Conservation (phyloP, 2,888 invertebrate genomes). For the Notodonta ziczac region DNA sequence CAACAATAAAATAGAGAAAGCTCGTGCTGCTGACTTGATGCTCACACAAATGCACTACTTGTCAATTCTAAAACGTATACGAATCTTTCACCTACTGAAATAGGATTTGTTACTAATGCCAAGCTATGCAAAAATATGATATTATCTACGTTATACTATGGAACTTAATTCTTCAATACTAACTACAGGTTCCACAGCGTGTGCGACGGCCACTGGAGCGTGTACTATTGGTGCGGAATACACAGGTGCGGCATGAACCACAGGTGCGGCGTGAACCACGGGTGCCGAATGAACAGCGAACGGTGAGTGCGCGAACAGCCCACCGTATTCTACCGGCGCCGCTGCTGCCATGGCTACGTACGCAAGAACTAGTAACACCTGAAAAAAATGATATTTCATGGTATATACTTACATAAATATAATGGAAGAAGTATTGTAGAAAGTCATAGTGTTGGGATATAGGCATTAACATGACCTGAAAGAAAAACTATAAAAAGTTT, state of each 20-base stretch:
- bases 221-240: constrained; percentile 37
- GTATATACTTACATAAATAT: neutral
- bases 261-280: constrained; percentile 38
- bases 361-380: constrained; percentile 61
- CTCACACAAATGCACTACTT: too few species aligned
- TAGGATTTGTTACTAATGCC: too few species aligned
- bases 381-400: constrained; percentile 8
- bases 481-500: too few species aligned
- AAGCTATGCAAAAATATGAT: too few species aligned
- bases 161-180: constrained; percentile 30
- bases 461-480: too few species aligned
- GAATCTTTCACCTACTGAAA: too few species aligned
- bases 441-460: too few species aligned
- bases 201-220: constrained; percentile 35
- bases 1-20: too few species aligned
- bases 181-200: constrained; percentile 63
- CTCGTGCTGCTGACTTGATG: too few species aligned
- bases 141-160: neutral
- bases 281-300: constrained; percentile 30
- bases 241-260: constrained; percentile 41
- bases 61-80: too few species aligned
- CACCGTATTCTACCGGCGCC: constrained; percentile 47
- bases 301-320: constrained; percentile 27
- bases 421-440: too few species aligned
- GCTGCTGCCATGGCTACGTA: constrained; percentile 55